phyloP scores from a whole-genome alignment of 92 coral and sea anemone genomes.

The Parazoanthus darwini region DNA sequence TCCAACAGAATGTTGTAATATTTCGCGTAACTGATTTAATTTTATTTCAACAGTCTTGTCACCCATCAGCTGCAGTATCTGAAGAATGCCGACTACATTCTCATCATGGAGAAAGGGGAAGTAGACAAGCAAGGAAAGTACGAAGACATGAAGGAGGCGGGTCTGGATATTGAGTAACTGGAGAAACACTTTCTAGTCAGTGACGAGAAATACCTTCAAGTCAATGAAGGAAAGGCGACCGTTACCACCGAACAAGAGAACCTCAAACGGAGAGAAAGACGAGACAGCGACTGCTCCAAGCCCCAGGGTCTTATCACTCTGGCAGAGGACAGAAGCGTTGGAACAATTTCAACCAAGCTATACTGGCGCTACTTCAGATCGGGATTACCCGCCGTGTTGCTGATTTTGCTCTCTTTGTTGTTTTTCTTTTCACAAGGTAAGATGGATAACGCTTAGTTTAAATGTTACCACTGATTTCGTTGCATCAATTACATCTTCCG shows the following conservation, averaged over 20 bases:
- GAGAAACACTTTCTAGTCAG: constrained; percentile 79
- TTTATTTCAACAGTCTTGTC: constrained; percentile 50
- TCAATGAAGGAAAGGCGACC: constrained; percentile 58
- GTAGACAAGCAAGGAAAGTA: constrained; percentile 75
- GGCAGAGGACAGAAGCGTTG: constrained; percentile 79
- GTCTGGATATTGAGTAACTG: constrained; percentile 80
- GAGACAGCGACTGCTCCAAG: constrained; percentile 67
- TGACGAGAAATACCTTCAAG: constrained; percentile 73
- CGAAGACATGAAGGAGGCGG: constrained; percentile 72
- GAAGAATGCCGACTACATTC: constrained; percentile 85
- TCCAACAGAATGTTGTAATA: not conserved
- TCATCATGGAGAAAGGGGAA: constrained; percentile 74
- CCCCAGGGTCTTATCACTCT: constrained; percentile 63
- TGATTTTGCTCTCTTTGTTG: constrained; percentile 61
- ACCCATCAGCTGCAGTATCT: constrained; percentile 88
- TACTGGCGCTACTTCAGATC: constrained; percentile 88
- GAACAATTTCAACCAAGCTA: constrained; percentile 74
- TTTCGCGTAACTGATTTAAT: not conserved
- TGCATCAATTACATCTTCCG: not conserved
- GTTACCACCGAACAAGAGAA: constrained; percentile 63
- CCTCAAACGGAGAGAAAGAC: constrained; percentile 54
- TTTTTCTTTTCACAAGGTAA: constrained; percentile 86
- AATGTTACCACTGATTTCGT: no score
- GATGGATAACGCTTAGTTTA: not conserved
- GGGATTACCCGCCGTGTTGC: constrained; percentile 71